Base-by-base conservation (phyloP, 2,888 invertebrate species). In the Hypomecis punctinalis region DNA sequence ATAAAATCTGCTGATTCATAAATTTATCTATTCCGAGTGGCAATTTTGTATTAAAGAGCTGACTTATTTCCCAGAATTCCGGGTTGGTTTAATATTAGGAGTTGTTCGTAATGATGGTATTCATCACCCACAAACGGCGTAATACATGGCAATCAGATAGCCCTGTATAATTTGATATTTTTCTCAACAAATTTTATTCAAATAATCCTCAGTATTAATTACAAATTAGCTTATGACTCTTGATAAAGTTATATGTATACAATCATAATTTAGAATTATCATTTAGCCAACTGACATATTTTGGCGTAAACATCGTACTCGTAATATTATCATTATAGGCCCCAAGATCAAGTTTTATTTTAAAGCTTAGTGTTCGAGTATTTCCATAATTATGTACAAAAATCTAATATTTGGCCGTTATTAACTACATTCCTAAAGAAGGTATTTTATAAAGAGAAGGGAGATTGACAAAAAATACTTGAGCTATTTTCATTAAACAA, bases 371-470 rank as follows among this genome's bases (percentile, higher is more conserved):
- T 63, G 59, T 68, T 69, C 55, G 60, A 65, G 51, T 64, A 56
- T 54, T 48, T 63, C 58, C 9, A 11, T 62, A 11, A 66, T 9
- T 67, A 67, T 67, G 53, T 71, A 69, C 66, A 73, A 69, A 67
- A 62, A 62, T 68, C 66, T 66, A 66, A 68, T 69, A 67, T 70
- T 73, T 73, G 73, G 73, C 73, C 68, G 56, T 66, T 67, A 67
- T 55, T 68, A 66, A 45, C 52, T 66, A 68, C 49, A 63, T 49
- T 55, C 51, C 52, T 69, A 68, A 54, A 51, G 45, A 56, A 60
- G 23, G 37, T 60, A 60, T 62, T 66, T 54, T 40, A 36, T 46
- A 55, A 62, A 65, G 46, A 66, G 63, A 39, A 59, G 67, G 45
- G 48, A 62, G 54, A 57, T 56, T 65, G 52, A 63, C 11, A 43